Evolutionary conservation across 2,113 vertebrate genomes (phyloP).

Genomic region (Aptenodytes forsteri): DNA sequence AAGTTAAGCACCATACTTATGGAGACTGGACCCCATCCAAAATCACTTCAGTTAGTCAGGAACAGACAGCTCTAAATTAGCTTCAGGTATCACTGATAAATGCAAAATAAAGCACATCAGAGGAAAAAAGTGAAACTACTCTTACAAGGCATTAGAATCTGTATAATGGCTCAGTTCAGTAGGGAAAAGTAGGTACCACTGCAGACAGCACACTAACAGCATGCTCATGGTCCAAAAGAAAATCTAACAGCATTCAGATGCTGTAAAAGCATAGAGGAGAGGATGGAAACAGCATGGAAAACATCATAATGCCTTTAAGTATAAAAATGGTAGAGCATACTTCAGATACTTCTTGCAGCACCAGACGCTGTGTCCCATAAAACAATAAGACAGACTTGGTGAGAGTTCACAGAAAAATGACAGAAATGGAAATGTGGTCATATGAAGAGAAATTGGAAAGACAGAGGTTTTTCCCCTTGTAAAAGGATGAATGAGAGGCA

Average conservation of each 20-base stretch:
- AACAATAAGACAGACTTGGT: background rate
- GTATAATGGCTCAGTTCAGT: background rate
- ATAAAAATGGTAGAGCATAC: background rate
- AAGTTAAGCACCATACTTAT: background rate
- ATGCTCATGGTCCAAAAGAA: background rate
- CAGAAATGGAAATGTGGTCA: slow-evolving; percentile 5
- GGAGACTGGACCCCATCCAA: background rate
- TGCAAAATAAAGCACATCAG: background rate
- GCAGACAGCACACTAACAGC: background rate
- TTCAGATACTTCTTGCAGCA: background rate
- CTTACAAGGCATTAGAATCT: background rate
- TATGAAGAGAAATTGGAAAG: background rate
- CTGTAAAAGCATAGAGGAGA: background rate
- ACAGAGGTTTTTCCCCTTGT: background rate
- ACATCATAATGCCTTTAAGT: background rate
- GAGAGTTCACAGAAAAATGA: slow-evolving; percentile 18
- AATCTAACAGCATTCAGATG: background rate
- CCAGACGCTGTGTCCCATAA: background rate
- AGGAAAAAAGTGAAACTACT: background rate
- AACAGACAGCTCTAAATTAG: background rate
- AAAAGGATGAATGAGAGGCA: background rate
- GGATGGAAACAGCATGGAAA: background rate
- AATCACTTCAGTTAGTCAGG: background rate
- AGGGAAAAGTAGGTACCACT: background rate
- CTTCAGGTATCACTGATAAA: background rate